A percentile compares a stretch with the other conserved stretches of the same genome.
Conservation (phyloP, 1,140 invertebrate species). For the Drosophila teissieri region DNA sequence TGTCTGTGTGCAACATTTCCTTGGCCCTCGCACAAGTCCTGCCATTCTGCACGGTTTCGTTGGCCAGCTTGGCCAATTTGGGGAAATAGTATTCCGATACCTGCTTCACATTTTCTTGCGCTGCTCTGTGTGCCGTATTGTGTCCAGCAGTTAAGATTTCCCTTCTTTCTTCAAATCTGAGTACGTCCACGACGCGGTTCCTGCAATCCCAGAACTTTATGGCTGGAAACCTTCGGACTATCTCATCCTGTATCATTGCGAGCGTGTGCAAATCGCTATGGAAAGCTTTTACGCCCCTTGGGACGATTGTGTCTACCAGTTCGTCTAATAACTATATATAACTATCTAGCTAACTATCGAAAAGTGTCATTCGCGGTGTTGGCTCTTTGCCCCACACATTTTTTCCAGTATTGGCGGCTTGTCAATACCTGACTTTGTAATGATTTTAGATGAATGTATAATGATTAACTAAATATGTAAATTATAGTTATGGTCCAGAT, state of each 20-base stretch:
- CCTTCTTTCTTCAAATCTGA: background rate
- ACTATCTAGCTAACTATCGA: no score
- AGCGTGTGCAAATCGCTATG: background rate
- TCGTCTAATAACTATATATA: no score
- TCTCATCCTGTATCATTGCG: no score
- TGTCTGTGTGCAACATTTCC: background rate
- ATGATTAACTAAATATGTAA: no score
- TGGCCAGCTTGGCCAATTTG: constrained; percentile 1
- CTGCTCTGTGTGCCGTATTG: background rate
- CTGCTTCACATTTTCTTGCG: background rate
- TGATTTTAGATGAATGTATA: no score
- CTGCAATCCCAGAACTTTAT: constrained; percentile 3
- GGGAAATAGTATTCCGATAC: constrained; percentile 19
- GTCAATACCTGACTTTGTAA: no score
- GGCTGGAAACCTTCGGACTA: background rate
- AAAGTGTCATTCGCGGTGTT: no score
- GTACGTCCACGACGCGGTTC: background rate
- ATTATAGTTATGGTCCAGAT: no score
- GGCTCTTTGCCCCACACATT: no score
- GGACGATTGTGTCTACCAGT: background rate
- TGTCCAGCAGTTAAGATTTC: constrained; percentile 2
- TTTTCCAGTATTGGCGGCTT: no score
- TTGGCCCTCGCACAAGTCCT: constrained; percentile 16
- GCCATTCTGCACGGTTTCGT: constrained; percentile 15
- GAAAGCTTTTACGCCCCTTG: constrained; percentile 4